phyloP scores from a whole-genome alignment of 2,888 invertebrate genomes.

The Sarcophaga caerulescens region DNA sequence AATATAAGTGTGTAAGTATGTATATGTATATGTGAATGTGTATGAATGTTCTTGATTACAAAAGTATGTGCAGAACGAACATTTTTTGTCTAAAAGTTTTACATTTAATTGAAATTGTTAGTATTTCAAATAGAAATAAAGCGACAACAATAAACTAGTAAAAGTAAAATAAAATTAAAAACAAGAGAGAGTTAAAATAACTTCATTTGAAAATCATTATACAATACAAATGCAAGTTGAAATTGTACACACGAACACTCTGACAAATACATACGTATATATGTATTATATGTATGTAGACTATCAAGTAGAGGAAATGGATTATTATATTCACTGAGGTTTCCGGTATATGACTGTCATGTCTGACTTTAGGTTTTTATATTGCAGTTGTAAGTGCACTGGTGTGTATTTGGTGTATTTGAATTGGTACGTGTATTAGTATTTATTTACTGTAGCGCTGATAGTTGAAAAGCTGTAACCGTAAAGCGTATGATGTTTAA shows the following conservation, averaged over 20 bases:
- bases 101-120: constrained; percentile 61
- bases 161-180: not conserved
- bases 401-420: not conserved
- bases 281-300: not conserved
- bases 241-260: not conserved
- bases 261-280: no score
- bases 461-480: not conserved
- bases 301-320: not conserved
- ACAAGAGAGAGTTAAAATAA: constrained; percentile 28
- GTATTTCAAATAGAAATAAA: constrained; percentile 25
- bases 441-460: constrained; percentile 1
- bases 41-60: constrained; percentile 5
- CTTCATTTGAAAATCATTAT: constrained; percentile 56
- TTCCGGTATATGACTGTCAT: constrained; percentile 20
- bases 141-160: not conserved
- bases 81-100: constrained; percentile 53
- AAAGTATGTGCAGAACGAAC: constrained; percentile 16
- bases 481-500: constrained; percentile 27
- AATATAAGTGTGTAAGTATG: not conserved
- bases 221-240: constrained; percentile 35
- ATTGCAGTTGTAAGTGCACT: not conserved
- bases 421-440: not conserved
- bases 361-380: not conserved
- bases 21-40: not conserved
- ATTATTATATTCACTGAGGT: constrained; percentile 47